A percentile compares a stretch with the other conserved stretches of the same genome.
These are phyloP conservation scores for Malurus leucopterus DNA, from an alignment of 2,797 vertebrate species.

Conservation along the genomic window DNA sequence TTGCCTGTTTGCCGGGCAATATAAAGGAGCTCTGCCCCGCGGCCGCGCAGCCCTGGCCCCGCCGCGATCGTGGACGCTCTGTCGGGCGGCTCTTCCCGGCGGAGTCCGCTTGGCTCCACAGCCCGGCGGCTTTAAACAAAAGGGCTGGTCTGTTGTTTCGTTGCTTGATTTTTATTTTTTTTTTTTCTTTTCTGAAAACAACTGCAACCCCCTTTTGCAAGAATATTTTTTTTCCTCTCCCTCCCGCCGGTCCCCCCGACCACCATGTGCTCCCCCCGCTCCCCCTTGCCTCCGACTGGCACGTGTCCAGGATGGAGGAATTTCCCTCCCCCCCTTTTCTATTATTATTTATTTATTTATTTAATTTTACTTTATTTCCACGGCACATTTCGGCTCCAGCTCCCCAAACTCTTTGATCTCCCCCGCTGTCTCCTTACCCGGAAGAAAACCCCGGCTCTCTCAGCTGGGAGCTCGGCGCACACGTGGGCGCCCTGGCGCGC, in stretches of 20 bases:
- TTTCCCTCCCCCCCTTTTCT: not conserved
- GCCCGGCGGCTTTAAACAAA: constrained; percentile 55
- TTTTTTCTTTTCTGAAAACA: not conserved
- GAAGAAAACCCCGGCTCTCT: constrained; percentile 91
- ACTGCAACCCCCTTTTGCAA: not conserved
- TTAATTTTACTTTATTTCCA: constrained; percentile 61
- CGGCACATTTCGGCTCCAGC: constrained; percentile 88
- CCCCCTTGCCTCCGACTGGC: constrained; percentile 72
- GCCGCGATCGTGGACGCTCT: not conserved
- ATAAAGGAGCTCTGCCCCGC: not conserved
- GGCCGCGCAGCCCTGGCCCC: not conserved
- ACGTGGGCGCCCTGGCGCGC: constrained; percentile 94
- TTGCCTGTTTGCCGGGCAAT: accelerated
- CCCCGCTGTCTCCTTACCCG: constrained; percentile 91
- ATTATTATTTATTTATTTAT: not conserved
- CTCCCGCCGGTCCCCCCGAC: constrained; percentile 8
- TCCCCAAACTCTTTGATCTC: constrained; percentile 93
- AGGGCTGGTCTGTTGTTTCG: not conserved
- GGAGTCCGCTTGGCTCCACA: constrained; percentile 33
- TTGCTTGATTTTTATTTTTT: not conserved
- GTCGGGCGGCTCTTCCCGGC: constrained; percentile 6
- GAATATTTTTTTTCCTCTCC: not conserved
- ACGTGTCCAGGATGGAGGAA: constrained; percentile 80
- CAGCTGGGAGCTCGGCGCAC: constrained; percentile 94
- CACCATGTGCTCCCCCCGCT: not conserved